Evolutionary conservation across 2,888 invertebrate species (phyloP).

Genomic region (Noctuana brunneofusca): DNA sequence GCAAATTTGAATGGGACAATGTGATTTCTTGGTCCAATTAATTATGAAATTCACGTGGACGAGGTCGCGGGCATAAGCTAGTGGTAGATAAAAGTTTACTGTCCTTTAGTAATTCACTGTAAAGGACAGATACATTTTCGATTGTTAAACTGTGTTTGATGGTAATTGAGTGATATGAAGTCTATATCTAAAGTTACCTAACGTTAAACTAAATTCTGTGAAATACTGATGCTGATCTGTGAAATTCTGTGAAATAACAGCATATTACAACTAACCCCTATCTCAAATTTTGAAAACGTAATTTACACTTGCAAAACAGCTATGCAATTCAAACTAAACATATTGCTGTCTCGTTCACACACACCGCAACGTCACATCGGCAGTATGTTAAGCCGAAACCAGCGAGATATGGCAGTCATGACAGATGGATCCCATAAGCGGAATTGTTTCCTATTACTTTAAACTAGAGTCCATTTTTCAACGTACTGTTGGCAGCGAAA

Average conservation of each 20-base stretch:
- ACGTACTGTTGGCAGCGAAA: slow-evolving; percentile 29
- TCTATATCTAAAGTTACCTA: background rate
- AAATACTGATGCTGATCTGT: no score
- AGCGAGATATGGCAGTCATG: slow-evolving; percentile 25
- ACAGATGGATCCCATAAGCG: slow-evolving; percentile 23
- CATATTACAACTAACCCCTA: background rate
- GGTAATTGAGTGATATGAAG: no score
- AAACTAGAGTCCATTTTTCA: slow-evolving; percentile 28
- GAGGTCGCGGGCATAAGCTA: no score
- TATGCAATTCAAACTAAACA: slow-evolving; percentile 22
- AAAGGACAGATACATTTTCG: no score
- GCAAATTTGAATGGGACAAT: no score
- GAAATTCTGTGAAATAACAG: background rate
- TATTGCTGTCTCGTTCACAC: slow-evolving; percentile 8
- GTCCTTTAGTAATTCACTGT: no score
- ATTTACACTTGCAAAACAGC: slow-evolving; percentile 7
- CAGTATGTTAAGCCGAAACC: slow-evolving; percentile 27
- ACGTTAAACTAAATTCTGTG: no score
- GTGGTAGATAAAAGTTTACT: no score
- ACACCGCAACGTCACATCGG: slow-evolving; percentile 26
- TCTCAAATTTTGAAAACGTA: background rate
- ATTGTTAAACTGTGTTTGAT: no score
- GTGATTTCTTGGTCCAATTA: no score
- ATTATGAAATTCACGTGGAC: no score
- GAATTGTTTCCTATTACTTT: slow-evolving; percentile 21